Evolutionary conservation across 2,888 invertebrate genomes (phyloP).

Genomic region (Carpatolechia fugitivella): DNA sequence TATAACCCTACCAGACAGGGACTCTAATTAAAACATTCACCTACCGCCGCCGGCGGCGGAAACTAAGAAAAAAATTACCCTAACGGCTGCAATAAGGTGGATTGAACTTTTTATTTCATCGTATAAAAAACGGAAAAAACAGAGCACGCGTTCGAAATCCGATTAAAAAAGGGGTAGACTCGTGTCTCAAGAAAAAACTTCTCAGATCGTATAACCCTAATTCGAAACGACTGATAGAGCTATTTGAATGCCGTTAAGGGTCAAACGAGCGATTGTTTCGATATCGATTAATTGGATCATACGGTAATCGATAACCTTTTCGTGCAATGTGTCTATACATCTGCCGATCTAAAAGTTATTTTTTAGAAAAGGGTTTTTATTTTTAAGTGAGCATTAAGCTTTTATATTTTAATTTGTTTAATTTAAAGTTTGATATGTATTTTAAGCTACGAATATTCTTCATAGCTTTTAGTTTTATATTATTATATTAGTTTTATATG

Average conservation of each 20-base stretch:
- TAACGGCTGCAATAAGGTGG: slow-evolving; percentile 74
- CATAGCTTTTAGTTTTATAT: too few species aligned
- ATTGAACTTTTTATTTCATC: slow-evolving; percentile 62
- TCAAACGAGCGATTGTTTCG: slow-evolving; percentile 66
- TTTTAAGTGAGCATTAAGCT: slow-evolving; percentile 8
- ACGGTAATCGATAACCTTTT: slow-evolving; percentile 74
- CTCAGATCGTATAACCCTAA: slow-evolving; percentile 66
- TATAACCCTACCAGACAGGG: slow-evolving; percentile 38
- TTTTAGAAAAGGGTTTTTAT: not conserved
- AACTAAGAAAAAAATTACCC: slow-evolving; percentile 65
- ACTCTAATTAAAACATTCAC: slow-evolving; percentile 74
- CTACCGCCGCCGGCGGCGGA: slow-evolving; percentile 59
- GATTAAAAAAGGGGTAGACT: slow-evolving; percentile 77
- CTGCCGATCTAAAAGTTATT: slow-evolving; percentile 43
- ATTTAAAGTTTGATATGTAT: too few species aligned
- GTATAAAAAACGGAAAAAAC: slow-evolving; percentile 48
- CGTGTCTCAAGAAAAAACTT: slow-evolving; percentile 58
- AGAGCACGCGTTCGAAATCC: slow-evolving; percentile 66
- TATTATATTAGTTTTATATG: too few species aligned
- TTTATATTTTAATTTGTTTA: slow-evolving; percentile 26
- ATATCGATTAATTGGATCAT: slow-evolving; percentile 78
- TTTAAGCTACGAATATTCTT: too few species aligned
- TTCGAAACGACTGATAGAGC: slow-evolving; percentile 72
- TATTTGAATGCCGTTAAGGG: slow-evolving; percentile 65
- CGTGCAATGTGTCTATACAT: slow-evolving; percentile 66